These are phyloP conservation scores for Paracanthobrama guichenoti DNA, from an alignment of 2,113 vertebrate species.

Conservation along the genomic window DNA sequence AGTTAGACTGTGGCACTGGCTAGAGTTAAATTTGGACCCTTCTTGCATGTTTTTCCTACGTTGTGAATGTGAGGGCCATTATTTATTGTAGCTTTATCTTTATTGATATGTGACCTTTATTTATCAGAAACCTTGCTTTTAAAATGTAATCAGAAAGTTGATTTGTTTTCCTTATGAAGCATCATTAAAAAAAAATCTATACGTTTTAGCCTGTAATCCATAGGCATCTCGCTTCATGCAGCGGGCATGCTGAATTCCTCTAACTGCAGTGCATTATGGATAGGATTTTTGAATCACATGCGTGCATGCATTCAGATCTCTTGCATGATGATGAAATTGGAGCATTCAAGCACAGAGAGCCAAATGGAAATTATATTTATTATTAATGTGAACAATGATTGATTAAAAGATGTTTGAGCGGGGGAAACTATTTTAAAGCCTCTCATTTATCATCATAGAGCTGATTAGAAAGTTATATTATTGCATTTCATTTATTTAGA, in stretches of 20 bases:
- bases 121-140: too few relatives aligned
- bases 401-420: not conserved
- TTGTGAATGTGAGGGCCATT: too few relatives aligned
- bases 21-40: too few relatives aligned
- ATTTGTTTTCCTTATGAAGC: too few relatives aligned
- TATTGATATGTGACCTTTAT: too few relatives aligned
- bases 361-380: constrained; percentile 1
- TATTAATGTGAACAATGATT: constrained; percentile 4
- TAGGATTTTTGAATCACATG: not conserved
- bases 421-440: not conserved
- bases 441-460: not conserved
- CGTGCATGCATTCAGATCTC: not conserved
- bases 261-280: constrained; percentile 53
- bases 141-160: too few relatives aligned
- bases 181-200: too few relatives aligned
- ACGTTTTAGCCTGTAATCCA: constrained; percentile 59
- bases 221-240: constrained; percentile 39
- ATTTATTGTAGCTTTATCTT: too few relatives aligned
- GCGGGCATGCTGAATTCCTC: not conserved
- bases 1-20: too few relatives aligned
- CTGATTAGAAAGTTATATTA: not conserved
- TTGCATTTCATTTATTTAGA: not conserved
- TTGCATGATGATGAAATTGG: constrained; percentile 4
- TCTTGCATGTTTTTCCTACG: too few relatives aligned
- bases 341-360: not conserved